Evolutionary conservation across 2,797 vertebrate genomes (phyloP), one percentile per base, ranked within the genome.

Genomic region (Vespertilio murinus): DNA sequence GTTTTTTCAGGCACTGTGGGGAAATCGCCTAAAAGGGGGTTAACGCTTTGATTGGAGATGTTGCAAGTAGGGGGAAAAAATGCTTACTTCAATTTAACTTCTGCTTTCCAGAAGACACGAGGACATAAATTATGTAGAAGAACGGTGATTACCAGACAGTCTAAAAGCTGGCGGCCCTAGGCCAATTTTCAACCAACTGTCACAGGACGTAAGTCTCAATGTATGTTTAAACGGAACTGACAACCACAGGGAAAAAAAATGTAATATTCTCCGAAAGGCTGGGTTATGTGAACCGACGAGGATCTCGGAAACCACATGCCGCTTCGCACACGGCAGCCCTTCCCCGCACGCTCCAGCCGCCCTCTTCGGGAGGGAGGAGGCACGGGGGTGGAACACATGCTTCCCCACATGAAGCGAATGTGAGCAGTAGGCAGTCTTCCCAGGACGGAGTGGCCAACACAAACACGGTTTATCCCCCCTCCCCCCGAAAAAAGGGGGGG

Each of bases 101-200:
- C 92, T 96, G 95, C 96, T 93, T 96, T 86, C 93, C 90, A 95
- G 93, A 97, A 96, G 96, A 97, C 96, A 94, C 74, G 96, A 95
- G 77, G 91, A 93, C 88, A 96, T 96, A 97, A 96, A 97, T 97
- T 97, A 94, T 94, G 96, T 28, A 85, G 96, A 47, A 95, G 96
- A 95, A 95, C 0, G 25, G 95, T 95, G 96, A 97, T 97, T 97
- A 94, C 96, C 40, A 93, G 96, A 97, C 92, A 92, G 96, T 93
- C 96, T 97, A 95, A 97, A 95, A 97, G 96, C 96, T 95, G 94
- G 96, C 92, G 97, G 96, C 97, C 96, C 78, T 91, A 95, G 96
- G 96, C 96, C 96, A 97, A 96, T 97, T 97, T 97, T 97, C 96
- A 97, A 96, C 96, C 96, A 94, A 97, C 97, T 97, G 97, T 97